These are phyloP conservation scores for Poeciliopsis turrubarensis DNA, from an alignment of 2,113 vertebrate genomes.

Conservation along the genomic window DNA sequence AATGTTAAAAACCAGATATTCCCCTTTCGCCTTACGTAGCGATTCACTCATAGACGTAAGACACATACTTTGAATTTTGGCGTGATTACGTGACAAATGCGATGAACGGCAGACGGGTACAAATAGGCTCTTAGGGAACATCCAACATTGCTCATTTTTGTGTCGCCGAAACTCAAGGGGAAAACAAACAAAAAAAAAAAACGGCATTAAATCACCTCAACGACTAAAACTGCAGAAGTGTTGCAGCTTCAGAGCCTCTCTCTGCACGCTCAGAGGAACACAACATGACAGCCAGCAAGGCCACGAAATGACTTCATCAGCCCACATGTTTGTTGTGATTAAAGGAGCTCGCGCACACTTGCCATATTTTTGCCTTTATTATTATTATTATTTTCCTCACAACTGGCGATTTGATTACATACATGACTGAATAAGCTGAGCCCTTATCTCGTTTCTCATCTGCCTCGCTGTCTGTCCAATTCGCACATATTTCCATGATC, in stretches of 20 bases:
- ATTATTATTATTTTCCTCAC: slow-evolving; percentile 11
- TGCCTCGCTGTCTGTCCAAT: slow-evolving; percentile 51
- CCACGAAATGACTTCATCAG: slow-evolving; percentile 28
- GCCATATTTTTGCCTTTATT: slow-evolving; percentile 30
- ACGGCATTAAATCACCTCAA: slow-evolving; percentile 2
- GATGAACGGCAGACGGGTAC: background rate
- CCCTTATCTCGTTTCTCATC: slow-evolving; percentile 57
- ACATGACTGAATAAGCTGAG: slow-evolving; percentile 58
- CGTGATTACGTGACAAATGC: background rate
- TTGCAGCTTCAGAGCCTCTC: slow-evolving; percentile 1
- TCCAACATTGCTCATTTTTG: background rate
- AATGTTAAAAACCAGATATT: too few relatives aligned
- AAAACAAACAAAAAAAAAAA: background rate
- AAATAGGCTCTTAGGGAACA: background rate
- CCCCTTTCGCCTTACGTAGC: too few relatives aligned
- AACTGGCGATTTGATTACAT: slow-evolving; percentile 64
- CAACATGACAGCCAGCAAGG: slow-evolving; percentile 40
- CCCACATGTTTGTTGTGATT: slow-evolving; percentile 49
- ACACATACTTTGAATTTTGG: background rate
- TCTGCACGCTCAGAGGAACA: slow-evolving; percentile 17
- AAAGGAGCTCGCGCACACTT: slow-evolving; percentile 50
- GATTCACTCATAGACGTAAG: too few relatives aligned
- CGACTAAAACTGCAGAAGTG: slow-evolving; percentile 17
- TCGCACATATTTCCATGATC: slow-evolving; percentile 38
- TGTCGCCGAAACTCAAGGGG: background rate